phyloP scores from a whole-genome alignment of 2,113 vertebrate species.

The Hippocampus comes region DNA sequence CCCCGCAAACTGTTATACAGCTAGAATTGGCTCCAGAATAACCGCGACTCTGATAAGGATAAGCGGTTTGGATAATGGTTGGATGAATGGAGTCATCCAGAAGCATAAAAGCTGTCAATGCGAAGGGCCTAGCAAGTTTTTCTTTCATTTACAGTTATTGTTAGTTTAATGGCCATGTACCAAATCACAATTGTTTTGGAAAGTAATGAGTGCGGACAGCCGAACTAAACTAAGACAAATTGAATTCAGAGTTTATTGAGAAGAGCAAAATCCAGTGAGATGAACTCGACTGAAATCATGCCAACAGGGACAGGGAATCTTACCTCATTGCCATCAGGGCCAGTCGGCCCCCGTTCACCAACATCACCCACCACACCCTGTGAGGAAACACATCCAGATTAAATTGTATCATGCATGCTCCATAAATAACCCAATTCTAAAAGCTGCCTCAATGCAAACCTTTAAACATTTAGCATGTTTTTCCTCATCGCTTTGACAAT shows the following conservation, averaged over 20 bases:
- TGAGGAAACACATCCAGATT: conserved; percentile 9
- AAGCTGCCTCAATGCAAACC: not conserved
- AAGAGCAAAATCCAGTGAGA: not conserved
- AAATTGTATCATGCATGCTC: not conserved
- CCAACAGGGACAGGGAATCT: conserved; percentile 33
- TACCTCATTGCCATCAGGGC: conserved; percentile 90
- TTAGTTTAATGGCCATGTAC: not conserved
- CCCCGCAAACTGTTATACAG: too few species aligned
- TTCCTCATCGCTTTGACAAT: not conserved
- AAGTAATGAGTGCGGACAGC: not conserved
- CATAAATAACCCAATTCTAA: not conserved
- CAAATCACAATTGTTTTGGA: not conserved
- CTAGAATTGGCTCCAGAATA: too few species aligned
- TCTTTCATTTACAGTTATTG: not conserved
- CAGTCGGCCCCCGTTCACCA: conserved; percentile 87
- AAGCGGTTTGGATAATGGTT: too few species aligned
- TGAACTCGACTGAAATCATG: not conserved
- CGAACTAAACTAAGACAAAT: not conserved
- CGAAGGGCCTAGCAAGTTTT: not conserved
- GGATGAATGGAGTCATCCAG: not conserved
- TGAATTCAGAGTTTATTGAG: not conserved
- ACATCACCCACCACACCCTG: conserved; percentile 86
- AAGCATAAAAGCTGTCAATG: not conserved
- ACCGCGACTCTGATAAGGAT: too few species aligned
- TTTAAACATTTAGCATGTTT: not conserved